Percentiles rank a stretch among this genome's conserved stretches.
phyloP scores from a whole-genome alignment of 1,140 invertebrate genomes.

The Caenorhabditis brenneri region DNA sequence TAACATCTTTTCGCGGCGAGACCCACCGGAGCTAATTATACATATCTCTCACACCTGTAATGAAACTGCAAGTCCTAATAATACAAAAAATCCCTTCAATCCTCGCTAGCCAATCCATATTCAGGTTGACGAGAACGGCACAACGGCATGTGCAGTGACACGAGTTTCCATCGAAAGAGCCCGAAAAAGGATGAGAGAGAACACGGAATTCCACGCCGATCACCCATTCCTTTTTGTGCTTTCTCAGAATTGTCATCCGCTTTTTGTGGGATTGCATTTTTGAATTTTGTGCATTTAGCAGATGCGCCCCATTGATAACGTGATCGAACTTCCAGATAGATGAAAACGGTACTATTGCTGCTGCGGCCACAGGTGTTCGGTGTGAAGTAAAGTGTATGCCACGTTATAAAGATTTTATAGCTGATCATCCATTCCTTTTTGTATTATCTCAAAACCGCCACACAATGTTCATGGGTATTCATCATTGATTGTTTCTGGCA shows the following conservation, averaged over 20 bases:
- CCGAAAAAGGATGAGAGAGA: neutral
- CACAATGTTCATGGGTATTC: neutral
- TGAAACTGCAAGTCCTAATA: no score
- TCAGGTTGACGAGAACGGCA: neutral
- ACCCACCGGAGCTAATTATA: no score
- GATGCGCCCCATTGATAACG: no score
- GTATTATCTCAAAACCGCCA: neutral
- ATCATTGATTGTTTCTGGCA: no score
- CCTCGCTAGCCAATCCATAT: neutral
- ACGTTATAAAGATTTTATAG: neutral
- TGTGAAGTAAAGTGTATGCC: neutral
- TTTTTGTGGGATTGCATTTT: neutral
- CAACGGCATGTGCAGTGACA: neutral
- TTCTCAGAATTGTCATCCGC: neutral
- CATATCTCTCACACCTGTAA: no score
- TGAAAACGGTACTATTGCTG: slow-evolving; percentile 1
- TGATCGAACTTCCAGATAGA: neutral
- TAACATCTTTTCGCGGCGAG: no score
- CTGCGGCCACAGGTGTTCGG: neutral
- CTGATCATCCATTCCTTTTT: slow-evolving; percentile 40
- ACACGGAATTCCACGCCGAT: neutral
- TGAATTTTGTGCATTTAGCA: no score
- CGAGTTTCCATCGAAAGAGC: neutral
- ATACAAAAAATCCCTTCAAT: neutral
- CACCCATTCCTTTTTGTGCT: slow-evolving; percentile 12